phyloP scores from a whole-genome alignment of 2,888 invertebrate species.

The Apodemia duryi region DNA sequence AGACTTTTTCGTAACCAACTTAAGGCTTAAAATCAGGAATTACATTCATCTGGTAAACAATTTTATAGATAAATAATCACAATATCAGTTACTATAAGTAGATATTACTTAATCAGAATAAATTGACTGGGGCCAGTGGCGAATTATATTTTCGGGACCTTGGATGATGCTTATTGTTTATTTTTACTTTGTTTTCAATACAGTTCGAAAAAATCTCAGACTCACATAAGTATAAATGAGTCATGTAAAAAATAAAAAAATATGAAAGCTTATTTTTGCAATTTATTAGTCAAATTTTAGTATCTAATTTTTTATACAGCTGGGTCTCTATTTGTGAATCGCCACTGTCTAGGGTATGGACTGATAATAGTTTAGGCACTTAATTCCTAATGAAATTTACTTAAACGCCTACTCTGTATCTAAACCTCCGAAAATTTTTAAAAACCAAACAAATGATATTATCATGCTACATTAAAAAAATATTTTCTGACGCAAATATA shows the following conservation, averaged over 20 bases:
- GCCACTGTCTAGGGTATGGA: not conserved
- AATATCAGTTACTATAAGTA: not conserved
- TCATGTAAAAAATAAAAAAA: too few species aligned
- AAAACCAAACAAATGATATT: slow-evolving; percentile 25
- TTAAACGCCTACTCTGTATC: not conserved
- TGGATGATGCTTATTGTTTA: not conserved
- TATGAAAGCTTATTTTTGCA: not conserved
- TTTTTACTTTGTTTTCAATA: not conserved
- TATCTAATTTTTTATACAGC: not conserved
- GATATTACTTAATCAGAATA: slow-evolving; percentile 4
- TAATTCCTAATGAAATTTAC: not conserved
- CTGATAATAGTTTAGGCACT: not conserved
- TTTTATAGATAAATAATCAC: not conserved
- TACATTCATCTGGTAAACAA: not conserved
- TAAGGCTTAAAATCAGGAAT: not conserved
- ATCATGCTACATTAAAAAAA: slow-evolving; percentile 19
- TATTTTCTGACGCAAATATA: slow-evolving; percentile 25
- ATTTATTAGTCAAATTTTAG: not conserved
- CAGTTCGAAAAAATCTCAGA: too few species aligned
- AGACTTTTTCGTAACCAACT: not conserved
- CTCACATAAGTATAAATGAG: too few species aligned
- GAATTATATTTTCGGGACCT: not conserved
- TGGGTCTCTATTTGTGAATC: not conserved
- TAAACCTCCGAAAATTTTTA: slow-evolving; percentile 7
- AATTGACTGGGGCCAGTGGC: slow-evolving; percentile 1